phyloP scores from a whole-genome alignment of 64 coral and sea anemone species.

The Montipora efflorescens region DNA sequence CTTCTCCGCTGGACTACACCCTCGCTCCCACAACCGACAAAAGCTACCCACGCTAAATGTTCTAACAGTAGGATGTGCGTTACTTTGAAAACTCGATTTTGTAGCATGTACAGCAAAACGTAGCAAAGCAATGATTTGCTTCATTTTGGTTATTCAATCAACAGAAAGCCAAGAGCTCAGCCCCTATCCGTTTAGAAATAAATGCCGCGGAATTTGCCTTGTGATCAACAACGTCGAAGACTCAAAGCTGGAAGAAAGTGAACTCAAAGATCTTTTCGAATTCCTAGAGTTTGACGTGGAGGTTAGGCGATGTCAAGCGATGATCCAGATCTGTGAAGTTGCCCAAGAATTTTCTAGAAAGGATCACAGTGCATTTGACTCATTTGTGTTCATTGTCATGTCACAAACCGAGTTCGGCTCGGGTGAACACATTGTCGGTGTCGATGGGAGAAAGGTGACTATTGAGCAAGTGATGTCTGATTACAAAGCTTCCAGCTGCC shows the following conservation, averaged over 20 bases:
- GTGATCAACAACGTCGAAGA: slow-evolving; percentile 17
- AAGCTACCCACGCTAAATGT: no score
- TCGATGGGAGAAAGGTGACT: slow-evolving; percentile 1
- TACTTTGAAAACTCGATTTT: no score
- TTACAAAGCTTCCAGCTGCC: neutral
- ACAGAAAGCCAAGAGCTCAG: neutral
- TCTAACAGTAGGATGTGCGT: no score
- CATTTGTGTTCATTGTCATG: neutral
- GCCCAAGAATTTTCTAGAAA: slow-evolving; percentile 7
- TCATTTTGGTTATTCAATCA: neutral
- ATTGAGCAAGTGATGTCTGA: slow-evolving; percentile 14
- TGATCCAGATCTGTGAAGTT: neutral
- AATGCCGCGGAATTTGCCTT: neutral
- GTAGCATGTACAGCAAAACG: no score
- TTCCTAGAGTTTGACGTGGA: neutral
- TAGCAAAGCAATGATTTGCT: no score
- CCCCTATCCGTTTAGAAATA: neutral
- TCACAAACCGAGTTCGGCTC: neutral
- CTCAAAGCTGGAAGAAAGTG: neutral
- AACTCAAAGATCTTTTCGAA: neutral
- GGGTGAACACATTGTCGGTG: neutral
- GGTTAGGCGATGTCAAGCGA: neutral
- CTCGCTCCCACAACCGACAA: no score
- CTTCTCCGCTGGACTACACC: no score
- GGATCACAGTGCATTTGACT: neutral